Evolutionary conservation across 2,797 vertebrate species (phyloP).

Genomic region (Pangasius sanitwongsei): DNA sequence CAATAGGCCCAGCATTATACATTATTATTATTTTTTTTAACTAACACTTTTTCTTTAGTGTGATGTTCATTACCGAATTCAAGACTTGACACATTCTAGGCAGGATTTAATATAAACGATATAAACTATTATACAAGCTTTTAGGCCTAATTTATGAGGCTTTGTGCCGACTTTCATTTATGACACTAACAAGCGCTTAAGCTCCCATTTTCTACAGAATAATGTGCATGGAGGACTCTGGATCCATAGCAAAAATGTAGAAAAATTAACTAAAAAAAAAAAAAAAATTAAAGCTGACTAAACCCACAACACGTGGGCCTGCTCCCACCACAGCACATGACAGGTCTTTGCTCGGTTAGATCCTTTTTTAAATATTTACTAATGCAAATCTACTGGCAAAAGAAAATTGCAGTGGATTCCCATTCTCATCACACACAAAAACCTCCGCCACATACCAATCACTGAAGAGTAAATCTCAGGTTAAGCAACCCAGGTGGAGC

Average conservation of each 20-base stretch:
- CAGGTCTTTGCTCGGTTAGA: constrained; percentile 23
- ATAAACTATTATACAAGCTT: neutral
- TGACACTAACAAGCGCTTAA: neutral
- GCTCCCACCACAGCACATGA: neutral
- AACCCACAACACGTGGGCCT: neutral
- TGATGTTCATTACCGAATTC: neutral
- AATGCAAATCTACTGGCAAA: constrained; percentile 39
- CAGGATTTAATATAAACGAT: neutral
- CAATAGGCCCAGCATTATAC: neutral
- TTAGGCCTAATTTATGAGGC: neutral
- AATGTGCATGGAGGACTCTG: neutral
- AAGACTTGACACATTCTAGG: neutral
- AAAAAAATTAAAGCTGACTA: neutral
- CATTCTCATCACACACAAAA: constrained; percentile 42
- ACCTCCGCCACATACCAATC: constrained; percentile 46
- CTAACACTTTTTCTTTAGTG: neutral
- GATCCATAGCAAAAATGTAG: neutral
- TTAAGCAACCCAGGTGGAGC: constrained; percentile 54
- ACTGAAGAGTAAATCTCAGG: constrained; percentile 67
- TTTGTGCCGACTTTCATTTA: neutral
- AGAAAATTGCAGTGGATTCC: constrained; percentile 33
- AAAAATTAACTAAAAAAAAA: neutral
- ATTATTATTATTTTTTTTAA: neutral
- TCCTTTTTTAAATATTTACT: constrained; percentile 48
- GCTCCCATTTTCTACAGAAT: constrained; percentile 9